Evolutionary conservation across 2,888 invertebrate genomes (phyloP).

Genomic region (Busseola fusca): DNA sequence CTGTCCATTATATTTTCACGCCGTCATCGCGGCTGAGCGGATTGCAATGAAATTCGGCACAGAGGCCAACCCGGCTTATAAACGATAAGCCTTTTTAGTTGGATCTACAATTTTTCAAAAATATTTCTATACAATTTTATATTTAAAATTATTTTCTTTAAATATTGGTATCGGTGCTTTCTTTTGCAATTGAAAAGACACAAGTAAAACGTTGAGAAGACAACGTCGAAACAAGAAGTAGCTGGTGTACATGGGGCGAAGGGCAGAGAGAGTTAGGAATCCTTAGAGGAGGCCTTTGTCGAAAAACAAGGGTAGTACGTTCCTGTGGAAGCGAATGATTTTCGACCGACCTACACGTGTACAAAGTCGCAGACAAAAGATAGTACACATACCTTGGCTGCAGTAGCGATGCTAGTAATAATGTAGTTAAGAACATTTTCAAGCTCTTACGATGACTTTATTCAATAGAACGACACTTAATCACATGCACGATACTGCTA

Average conservation of each 20-base stretch:
- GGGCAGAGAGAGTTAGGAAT: background rate
- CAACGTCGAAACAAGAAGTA: background rate
- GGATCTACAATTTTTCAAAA: background rate
- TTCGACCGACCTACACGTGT: background rate
- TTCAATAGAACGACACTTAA: background rate
- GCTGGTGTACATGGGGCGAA: background rate
- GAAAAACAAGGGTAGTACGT: background rate
- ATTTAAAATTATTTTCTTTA: background rate
- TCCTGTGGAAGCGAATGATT: background rate
- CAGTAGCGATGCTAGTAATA: background rate
- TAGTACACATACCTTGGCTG: background rate
- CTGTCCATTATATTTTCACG: background rate
- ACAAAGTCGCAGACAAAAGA: too few species aligned
- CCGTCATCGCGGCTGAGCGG: background rate
- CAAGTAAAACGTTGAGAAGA: background rate
- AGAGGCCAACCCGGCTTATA: background rate
- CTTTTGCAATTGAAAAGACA: background rate
- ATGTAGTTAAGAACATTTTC: background rate
- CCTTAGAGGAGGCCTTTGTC: background rate
- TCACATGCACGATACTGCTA: background rate
- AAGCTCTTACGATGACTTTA: background rate
- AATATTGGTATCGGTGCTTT: background rate
- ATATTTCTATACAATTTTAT: background rate
- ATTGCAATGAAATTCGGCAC: background rate
- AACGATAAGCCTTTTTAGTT: background rate